Evolutionary conservation across 2,797 vertebrate genomes (phyloP), one percentile per base, ranked within the genome.

Genomic region (Limosa lapponica): DNA sequence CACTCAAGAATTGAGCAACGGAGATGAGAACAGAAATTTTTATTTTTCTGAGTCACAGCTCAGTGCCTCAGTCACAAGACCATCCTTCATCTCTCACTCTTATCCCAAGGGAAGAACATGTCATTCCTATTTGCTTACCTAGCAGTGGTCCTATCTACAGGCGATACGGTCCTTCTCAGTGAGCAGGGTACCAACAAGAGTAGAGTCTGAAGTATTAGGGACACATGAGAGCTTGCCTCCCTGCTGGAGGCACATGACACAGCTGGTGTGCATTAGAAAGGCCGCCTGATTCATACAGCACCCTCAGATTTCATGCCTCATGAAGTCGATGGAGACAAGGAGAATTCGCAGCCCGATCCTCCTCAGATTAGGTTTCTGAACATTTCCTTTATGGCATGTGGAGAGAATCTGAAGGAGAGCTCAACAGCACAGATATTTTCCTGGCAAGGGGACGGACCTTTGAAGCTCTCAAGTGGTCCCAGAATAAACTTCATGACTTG

Each of bases 401-500:
- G 87, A 91, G 94, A 87, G 94, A 95, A 93, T 96, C 78, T 90
- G 92, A 96, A 95, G 88, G 94, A 90, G 81, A 89, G 46, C 71
- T 95, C 93, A 90, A 82, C 83, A 92, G 92, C 49, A 85, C 28
- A 83, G 88, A 96, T 89, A 95, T 72, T 96, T 96, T 96, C 95
- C 95, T 96, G 96, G 96, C 94, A 96, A 87, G 74, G 12, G 34
- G 64, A 90, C 0, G 86, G 73, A 87, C 85, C 94, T 96, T 77
- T 96, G 90, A 95, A 96, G 83, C 91, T 87, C 78, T 95, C 48
- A 92, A 95, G 92, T 87, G 86, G 88, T 96, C 95, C 94, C 95
- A 94, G 94, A 97, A 97, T 96, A 96, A 94, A 94, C 88, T 61
- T 95, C 86, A 93, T 85, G 86, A 92, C 94, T 97, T 96, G 86